Base-by-base conservation (phyloP, 2,888 invertebrate species). In the Xylocampa areola region DNA sequence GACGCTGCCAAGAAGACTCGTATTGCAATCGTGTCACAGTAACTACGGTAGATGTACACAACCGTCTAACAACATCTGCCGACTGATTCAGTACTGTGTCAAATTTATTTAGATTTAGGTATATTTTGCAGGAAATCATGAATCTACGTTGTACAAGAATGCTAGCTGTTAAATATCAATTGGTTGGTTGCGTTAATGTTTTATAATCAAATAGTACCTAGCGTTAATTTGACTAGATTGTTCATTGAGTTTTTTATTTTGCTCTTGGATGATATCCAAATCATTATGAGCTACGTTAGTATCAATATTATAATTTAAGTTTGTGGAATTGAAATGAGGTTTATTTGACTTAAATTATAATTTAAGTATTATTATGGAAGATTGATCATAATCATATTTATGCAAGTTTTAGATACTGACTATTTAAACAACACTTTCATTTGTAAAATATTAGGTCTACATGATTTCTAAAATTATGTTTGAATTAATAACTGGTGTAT, bases 1-100 rank as follows among this genome's bases (percentile, higher is more conserved):
- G 79, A 75, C 74, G 88, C 73, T 93, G 92, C 92, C 93, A 94
- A 94, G 85, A 90, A 86, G 89, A 87, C 73, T 92, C 92, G 84
- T 86, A 84, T 92, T 92, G 93, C 92, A 92, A 82, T 86, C 76
- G 88, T 89, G 88, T 86, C 87, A 85, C 77, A 79, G 74, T 55
- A 59, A 69, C 65, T 57, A 68, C 59, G 35, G 69, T 73, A 73
- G 61, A 73, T 64, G 68, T 72, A 75, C 57, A 49, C 66, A 47
- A 65, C 59, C 51, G 67, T 62, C 67, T 68, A 72, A 61, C 57
- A 73, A 65, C 63, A 63, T 50, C 44, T 36, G n/a, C 41, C 49
- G 40, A 68, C 43, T 54, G 54, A 51, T 45, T 47, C 37, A 45
- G 55, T 63, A 33, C 25, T 50, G 43, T 55, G 43, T 49, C 48